Evolutionary conservation across 2,797 vertebrate species (phyloP), one percentile per base, ranked within the genome.

Genomic region (Microcaecilia unicolor): DNA sequence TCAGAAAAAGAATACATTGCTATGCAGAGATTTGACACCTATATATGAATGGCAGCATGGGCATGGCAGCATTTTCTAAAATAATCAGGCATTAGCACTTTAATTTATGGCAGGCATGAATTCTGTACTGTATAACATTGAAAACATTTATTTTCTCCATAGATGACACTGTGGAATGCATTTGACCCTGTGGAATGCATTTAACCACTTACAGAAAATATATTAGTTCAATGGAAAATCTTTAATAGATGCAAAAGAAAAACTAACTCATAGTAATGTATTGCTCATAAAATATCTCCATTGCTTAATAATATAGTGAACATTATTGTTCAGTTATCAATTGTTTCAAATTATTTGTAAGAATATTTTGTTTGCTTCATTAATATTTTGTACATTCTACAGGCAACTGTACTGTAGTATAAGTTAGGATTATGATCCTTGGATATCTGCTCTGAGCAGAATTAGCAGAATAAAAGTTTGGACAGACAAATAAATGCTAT

Each of bases 11-110:
- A 60, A 58, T 21, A 40, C 16, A 57, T 25, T 15, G 39, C 9
- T 18, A 50, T 59, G 68, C 22, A 27, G 18, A 47, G 18, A 17
- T 56, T 51, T 35, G 25, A n/a, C 29, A 55, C 51, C 55, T 42
- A 39, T 48, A 65, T n/a, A 54, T 56, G 51, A 38, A 53, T 22
- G 54, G 65, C 50, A 74, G 62, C 67, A 72, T 70, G 67, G 74
- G 61, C 55, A 62, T 67, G 70, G 75, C 72, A 80, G 67, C 69
- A 83, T 74, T 76, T 79, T 65, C 23, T 2, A n/a, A n/a, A n/a
- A n/a, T n/a, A 31, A 42, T 34, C 38, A 18, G n/a, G 25, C 4
- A 39, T 22, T 23, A 26, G 15, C 15, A 32, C 3, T 51, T 57
- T 25, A 11, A 15, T 18, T 16, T 47, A 20, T 28, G 17, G n/a